phyloP scores from a whole-genome alignment of 2,113 vertebrate species.

The Albula goreensis region DNA sequence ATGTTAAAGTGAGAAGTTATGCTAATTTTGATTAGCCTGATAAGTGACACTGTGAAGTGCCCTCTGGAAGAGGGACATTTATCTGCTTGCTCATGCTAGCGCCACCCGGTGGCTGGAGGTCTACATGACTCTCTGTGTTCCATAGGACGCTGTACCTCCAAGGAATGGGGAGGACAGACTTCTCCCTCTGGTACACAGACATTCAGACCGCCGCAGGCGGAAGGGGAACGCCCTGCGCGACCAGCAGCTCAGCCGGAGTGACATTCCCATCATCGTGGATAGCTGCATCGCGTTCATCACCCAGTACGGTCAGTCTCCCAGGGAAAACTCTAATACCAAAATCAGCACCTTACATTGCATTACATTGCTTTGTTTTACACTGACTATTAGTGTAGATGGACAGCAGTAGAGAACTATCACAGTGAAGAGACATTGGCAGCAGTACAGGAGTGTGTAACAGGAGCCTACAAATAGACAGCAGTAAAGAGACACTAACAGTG shows the following conservation, averaged over 20 bases:
- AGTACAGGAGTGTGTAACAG: no score
- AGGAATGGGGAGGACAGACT: slow-evolving; percentile 79
- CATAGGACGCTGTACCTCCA: slow-evolving; percentile 91
- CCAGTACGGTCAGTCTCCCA: slow-evolving; percentile 81
- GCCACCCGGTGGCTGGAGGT: not conserved
- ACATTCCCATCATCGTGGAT: slow-evolving; percentile 96
- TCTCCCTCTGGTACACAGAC: slow-evolving; percentile 80
- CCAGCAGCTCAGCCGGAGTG: slow-evolving; percentile 90
- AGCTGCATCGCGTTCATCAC: slow-evolving; percentile 97
- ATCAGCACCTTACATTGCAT: no score
- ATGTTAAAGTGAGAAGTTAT: no score
- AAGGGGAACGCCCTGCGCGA: slow-evolving; percentile 84
- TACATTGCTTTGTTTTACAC: no score
- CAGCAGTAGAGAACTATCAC: no score
- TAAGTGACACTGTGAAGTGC: no score
- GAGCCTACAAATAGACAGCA: no score
- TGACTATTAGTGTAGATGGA: no score
- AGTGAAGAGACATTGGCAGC: no score
- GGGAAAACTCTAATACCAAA: not conserved
- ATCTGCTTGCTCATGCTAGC: not conserved
- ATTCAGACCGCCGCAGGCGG: slow-evolving; percentile 83
- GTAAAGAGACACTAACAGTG: no score
- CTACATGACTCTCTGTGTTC: not conserved
- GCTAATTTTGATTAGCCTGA: no score
- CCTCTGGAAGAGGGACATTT: not conserved